These are phyloP conservation scores for Malurus elegans DNA, from an alignment of 2,113 vertebrate species.

Conservation along the genomic window DNA sequence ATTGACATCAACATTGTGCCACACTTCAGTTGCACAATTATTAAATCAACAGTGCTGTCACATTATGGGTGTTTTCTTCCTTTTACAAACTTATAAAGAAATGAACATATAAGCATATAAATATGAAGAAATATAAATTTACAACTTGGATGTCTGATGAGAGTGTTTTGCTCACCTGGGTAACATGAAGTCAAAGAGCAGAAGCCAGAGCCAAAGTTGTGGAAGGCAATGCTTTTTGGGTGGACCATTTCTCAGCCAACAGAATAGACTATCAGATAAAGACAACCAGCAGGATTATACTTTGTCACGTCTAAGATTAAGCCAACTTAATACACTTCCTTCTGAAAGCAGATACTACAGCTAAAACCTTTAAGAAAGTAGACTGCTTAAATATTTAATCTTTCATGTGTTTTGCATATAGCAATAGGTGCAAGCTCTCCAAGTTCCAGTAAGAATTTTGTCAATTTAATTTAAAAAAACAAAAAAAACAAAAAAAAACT, in stretches of 20 bases:
- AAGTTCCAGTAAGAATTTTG: not conserved
- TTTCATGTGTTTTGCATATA: not conserved
- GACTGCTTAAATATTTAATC: not conserved
- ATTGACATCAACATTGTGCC: not conserved
- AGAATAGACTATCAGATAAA: not conserved
- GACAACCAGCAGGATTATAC: not conserved
- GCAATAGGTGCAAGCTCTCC: not conserved
- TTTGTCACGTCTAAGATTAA: not conserved
- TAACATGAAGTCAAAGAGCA: not conserved
- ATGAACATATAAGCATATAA: not conserved
- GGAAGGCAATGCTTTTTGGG: not conserved
- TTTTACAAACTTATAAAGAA: not conserved
- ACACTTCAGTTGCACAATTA: not conserved
- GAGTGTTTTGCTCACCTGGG: not conserved
- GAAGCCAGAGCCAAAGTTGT: not conserved
- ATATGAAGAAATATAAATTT: not conserved
- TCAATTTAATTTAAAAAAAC: constrained; percentile 7
- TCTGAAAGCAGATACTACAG: not conserved
- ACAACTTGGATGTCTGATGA: not conserved
- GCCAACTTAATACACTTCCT: not conserved
- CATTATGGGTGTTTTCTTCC: not conserved
- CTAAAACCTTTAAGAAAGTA: not conserved
- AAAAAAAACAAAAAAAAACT: not conserved
- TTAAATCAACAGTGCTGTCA: not conserved
- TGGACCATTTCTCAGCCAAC: not conserved